Conservation (phyloP, 1,140 invertebrate species). For the Drosophila simulans region DNA sequence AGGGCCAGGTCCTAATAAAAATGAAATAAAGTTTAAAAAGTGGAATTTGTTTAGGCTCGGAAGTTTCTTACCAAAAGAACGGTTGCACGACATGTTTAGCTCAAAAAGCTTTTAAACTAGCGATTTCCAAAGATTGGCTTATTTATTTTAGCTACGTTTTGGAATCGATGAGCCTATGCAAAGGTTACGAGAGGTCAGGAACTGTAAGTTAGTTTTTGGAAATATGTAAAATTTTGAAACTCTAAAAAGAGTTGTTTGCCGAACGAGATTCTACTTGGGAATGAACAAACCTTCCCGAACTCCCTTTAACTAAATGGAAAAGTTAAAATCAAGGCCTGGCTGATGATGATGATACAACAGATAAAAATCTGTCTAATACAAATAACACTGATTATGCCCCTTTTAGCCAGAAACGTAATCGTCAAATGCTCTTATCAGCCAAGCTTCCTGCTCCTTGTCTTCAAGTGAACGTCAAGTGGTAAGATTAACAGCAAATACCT, state of each 20-base stretch:
- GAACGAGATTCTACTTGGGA: conserved; percentile 2
- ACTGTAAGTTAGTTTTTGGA: neutral
- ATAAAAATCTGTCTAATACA: conserved; percentile 12
- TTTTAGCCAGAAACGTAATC: neutral
- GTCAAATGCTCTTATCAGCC: conserved; percentile 7
- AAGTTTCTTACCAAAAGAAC: conserved; percentile 9
- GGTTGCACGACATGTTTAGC: conserved; percentile 12
- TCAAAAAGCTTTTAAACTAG: too few relatives aligned
- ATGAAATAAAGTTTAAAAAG: too few relatives aligned
- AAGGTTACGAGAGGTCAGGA: too few relatives aligned
- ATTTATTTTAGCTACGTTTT: too few relatives aligned
- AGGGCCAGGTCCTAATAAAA: conserved; percentile 32
- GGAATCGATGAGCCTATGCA: too few relatives aligned
- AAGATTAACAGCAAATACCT: conserved; percentile 15
- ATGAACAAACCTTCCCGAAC: neutral
- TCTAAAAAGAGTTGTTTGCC: conserved; percentile 26
- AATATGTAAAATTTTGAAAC: conserved; percentile 16
- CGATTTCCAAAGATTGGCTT: too few relatives aligned
- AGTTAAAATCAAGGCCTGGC: conserved; percentile 6
- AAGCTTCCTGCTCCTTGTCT: conserved; percentile 6
- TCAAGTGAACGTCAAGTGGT: conserved; percentile 15
- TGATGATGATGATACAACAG: neutral
- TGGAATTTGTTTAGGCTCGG: too few relatives aligned
- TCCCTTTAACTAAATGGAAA: neutral
- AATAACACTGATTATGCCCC: neutral